A percentile compares a stretch with the other conserved stretches of the same genome.
Evolutionary conservation across 1,140 invertebrate genomes (phyloP).

Genomic region (Pseudomyrmex gracilis): DNA sequence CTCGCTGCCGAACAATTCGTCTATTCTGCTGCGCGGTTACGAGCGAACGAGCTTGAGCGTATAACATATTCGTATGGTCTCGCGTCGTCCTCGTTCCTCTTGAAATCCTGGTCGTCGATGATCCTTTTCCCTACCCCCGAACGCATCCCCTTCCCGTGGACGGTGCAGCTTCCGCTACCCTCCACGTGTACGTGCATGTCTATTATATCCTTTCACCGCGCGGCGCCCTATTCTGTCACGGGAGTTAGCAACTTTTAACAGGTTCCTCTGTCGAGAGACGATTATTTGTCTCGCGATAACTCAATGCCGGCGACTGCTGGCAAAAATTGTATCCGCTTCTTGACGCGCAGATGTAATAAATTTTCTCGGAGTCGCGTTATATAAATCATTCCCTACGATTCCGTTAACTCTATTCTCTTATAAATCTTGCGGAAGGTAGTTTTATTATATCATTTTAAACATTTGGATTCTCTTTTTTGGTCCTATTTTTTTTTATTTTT

Average conservation of each 20-base stretch:
- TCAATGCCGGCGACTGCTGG: slow-evolving; percentile 31
- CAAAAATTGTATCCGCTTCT: slow-evolving; percentile 39
- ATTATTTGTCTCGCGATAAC: slow-evolving; percentile 60
- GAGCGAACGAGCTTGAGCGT: slow-evolving; percentile 81
- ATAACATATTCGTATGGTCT: slow-evolving; percentile 80
- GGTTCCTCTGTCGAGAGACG: slow-evolving; percentile 70
- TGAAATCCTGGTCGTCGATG: slow-evolving; percentile 54
- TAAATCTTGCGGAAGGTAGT: no score
- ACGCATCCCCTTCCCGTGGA: slow-evolving; percentile 46
- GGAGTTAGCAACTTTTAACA: slow-evolving; percentile 74
- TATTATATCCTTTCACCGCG: slow-evolving; percentile 72
- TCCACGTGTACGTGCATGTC: slow-evolving; percentile 54
- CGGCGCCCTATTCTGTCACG: slow-evolving; percentile 67
- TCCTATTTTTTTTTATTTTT: not conserved
- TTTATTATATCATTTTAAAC: no score
- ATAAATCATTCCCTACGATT: not conserved
- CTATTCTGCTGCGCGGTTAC: slow-evolving; percentile 82
- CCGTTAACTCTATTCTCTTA: not conserved
- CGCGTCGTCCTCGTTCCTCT: slow-evolving; percentile 41
- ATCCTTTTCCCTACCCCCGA: slow-evolving; percentile 24
- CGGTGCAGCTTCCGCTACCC: slow-evolving; percentile 60
- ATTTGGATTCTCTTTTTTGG: not conserved
- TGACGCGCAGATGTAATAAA: not conserved
- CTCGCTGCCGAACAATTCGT: slow-evolving; percentile 82
- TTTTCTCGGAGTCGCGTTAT: not conserved